Percentiles rank a stretch among this genome's conserved stretches.
Conservation (phyloP, 2,113 vertebrate species). For the Anarrhichthys ocellatus region DNA sequence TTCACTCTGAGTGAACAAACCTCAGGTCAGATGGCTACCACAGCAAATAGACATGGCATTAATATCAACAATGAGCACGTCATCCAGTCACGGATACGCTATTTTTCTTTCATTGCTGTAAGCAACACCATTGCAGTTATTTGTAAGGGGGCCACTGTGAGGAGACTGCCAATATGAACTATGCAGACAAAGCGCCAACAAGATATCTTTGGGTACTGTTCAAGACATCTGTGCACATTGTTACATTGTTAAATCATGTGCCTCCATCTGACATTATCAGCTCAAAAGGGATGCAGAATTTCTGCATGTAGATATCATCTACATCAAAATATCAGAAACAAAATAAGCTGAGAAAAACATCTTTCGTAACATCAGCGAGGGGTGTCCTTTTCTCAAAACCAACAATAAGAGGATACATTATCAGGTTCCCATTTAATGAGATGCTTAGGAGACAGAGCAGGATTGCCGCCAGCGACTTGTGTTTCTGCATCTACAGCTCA, state of each 20-base stretch:
- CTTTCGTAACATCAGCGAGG: slow-evolving; percentile 42
- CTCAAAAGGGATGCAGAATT: neutral
- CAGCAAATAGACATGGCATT: slow-evolving; percentile 45
- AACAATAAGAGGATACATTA: slow-evolving; percentile 45
- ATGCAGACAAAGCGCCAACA: slow-evolving; percentile 27
- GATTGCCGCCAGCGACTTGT: slow-evolving; percentile 68
- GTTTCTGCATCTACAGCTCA: slow-evolving; percentile 73
- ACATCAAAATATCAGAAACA: slow-evolving; percentile 4
- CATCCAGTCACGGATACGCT: slow-evolving; percentile 16
- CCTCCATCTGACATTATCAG: neutral
- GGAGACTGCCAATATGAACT: slow-evolving; percentile 13
- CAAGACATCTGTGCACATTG: slow-evolving; percentile 15
- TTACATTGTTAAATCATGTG: slow-evolving; percentile 22
- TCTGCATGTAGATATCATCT: neutral
- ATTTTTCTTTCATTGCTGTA: slow-evolving; percentile 31
- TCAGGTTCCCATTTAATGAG: slow-evolving; percentile 72
- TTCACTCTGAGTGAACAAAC: slow-evolving; percentile 53
- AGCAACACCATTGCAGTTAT: slow-evolving; percentile 16
- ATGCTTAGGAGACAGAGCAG: slow-evolving; percentile 65
- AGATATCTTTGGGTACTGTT: slow-evolving; percentile 28
- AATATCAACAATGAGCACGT: slow-evolving; percentile 18
- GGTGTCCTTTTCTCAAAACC: slow-evolving; percentile 52
- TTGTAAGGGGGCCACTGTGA: slow-evolving; percentile 14
- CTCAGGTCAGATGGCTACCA: slow-evolving; percentile 52
- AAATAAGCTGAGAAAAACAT: slow-evolving; percentile 35